A percentile compares a stretch with the other conserved stretches of the same genome.
phyloP scores from a whole-genome alignment of 2,797 vertebrate species.

The Falco peregrinus region DNA sequence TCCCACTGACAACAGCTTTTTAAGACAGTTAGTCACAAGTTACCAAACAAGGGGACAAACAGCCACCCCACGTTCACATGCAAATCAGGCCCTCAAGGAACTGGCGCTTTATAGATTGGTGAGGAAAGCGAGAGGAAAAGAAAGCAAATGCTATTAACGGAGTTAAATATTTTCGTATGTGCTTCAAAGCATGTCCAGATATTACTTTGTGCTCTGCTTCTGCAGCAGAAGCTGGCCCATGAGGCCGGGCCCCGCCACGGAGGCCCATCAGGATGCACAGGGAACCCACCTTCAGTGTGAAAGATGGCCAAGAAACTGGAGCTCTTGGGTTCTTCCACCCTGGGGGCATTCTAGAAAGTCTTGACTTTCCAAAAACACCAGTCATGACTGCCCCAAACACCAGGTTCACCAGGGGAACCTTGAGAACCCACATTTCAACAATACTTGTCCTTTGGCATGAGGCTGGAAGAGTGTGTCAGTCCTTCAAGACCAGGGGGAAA shows the following conservation, averaged over 20 bases:
- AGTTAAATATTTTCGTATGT: not conserved
- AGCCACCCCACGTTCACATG: not conserved
- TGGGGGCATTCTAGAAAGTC: not conserved
- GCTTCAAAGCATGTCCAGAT: not conserved
- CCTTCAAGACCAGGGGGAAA: not conserved
- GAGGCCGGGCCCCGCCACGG: fast-evolving
- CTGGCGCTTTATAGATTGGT: fast-evolving
- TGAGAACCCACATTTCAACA: not conserved
- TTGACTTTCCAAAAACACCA: not conserved
- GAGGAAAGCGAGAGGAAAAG: not conserved
- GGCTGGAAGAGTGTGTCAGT: not conserved
- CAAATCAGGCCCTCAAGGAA: not conserved
- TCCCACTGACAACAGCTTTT: not conserved
- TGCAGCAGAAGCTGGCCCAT: not conserved
- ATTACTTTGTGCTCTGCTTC: not conserved
- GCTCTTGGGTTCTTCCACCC: not conserved
- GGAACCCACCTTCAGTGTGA: not conserved
- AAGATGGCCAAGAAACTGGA: not conserved
- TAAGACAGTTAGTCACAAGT: not conserved
- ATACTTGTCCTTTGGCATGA: not conserved
- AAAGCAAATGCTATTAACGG: not conserved
- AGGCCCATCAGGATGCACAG: not conserved
- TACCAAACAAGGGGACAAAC: not conserved
- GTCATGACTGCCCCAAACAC: fast-evolving
- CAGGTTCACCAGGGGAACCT: not conserved